phyloP scores from a whole-genome alignment of 2,797 vertebrate species.

The Avahi laniger region DNA sequence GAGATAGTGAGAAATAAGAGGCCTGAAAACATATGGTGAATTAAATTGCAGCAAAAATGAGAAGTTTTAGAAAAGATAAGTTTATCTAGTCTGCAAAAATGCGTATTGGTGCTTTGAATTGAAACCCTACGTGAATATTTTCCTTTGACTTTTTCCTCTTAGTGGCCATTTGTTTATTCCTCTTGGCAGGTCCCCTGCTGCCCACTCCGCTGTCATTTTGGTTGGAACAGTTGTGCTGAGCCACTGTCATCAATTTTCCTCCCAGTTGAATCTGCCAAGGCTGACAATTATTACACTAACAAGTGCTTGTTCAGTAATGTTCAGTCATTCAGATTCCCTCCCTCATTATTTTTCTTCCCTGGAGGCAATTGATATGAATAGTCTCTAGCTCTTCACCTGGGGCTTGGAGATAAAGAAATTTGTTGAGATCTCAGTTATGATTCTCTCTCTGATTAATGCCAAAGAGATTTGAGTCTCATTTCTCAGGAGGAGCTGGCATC shows the following conservation, averaged over 20 bases:
- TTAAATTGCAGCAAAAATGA: constrained; percentile 8
- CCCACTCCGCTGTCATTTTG: not conserved
- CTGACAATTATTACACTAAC: constrained; percentile 74
- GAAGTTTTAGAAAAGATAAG: not conserved
- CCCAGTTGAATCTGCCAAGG: constrained; percentile 55
- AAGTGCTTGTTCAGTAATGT: constrained; percentile 64
- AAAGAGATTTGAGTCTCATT: constrained; percentile 30
- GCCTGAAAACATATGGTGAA: not conserved
- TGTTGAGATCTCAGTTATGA: constrained; percentile 56
- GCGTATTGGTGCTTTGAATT: not conserved
- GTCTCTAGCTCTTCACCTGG: constrained; percentile 30
- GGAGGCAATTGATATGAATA: constrained; percentile 52
- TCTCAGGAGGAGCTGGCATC: not conserved
- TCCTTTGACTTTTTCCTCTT: constrained; percentile 40
- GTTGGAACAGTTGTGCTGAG: not conserved
- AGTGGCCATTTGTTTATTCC: constrained; percentile 43
- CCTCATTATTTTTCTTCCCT: constrained; percentile 74
- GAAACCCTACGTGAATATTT: constrained; percentile 24
- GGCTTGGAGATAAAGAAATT: constrained; percentile 59
- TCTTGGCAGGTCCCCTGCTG: constrained; percentile 49
- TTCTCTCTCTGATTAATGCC: constrained; percentile 55
- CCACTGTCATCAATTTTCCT: constrained; percentile 57
- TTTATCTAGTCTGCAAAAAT: not conserved
- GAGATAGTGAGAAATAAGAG: not conserved
- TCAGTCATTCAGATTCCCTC: constrained; percentile 52